Evolutionary conservation across 1,140 invertebrate species (phyloP).

Genomic region (Xylocopa sonorina): DNA sequence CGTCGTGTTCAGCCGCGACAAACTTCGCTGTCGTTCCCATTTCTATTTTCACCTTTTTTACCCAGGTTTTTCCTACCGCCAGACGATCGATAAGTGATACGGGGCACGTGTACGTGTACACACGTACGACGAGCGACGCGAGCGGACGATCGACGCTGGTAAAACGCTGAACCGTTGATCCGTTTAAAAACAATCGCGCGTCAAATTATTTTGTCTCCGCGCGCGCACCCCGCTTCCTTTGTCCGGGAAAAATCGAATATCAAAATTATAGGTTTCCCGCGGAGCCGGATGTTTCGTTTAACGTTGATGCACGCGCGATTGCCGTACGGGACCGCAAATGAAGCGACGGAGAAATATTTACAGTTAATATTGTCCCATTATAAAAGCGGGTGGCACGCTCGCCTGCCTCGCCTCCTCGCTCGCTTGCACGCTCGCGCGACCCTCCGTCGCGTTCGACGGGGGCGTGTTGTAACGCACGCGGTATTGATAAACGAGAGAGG

Average conservation of each 20-base stretch:
- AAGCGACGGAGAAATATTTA: conserved; percentile 38
- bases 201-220: background rate
- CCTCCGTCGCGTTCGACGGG: conserved; percentile 12
- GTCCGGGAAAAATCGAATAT: background rate
- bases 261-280: conserved; percentile 18
- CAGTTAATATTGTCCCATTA: conserved; percentile 50
- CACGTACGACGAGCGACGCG: conserved; percentile 6
- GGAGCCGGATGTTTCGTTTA: background rate
- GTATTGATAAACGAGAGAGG: conserved; percentile 43
- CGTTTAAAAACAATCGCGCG: conserved; percentile 36
- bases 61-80: too few species aligned
- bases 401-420: too few species aligned
- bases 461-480: conserved; percentile 16
- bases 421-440: too few species aligned
- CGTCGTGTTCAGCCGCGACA: background rate
- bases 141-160: background rate
- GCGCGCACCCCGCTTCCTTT: background rate
- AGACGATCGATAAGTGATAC: conserved; percentile 61
- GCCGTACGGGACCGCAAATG: conserved; percentile 2
- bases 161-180: background rate
- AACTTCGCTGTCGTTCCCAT: conserved; percentile 49
- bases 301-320: conserved; percentile 7
- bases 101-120: too few species aligned
- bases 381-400: conserved; percentile 47
- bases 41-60: conserved; percentile 51